Evolutionary conservation across 2,888 invertebrate genomes (phyloP), one percentile per base, ranked within the genome.

Genomic region (Azorinus chamasolen): DNA sequence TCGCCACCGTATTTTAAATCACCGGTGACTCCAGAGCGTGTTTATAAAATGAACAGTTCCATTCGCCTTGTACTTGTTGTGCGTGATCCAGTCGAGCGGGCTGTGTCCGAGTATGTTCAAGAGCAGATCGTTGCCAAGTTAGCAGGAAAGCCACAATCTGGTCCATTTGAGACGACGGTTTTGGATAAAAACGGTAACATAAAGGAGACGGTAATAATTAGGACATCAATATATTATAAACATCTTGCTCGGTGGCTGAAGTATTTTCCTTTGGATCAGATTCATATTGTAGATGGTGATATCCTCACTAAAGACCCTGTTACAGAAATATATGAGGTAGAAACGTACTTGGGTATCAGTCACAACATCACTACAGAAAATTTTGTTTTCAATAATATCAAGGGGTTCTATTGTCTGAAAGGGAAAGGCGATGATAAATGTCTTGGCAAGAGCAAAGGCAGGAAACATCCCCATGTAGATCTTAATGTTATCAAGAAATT

Each of bases 1-100:
- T 98, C 97, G 87, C 99, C 99, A 12, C 98, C 97, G 88, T 99
- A 99, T 94, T 99, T 99, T 94, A 97, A 98, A 43, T 97, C 97
- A 70, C 96, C 97, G 6, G 96, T 97, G 95, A 98, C 97, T 37
- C 98, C 99, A 10, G 97, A 97, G 93, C 95, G 99, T 81, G 97
- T 99, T 57, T 95, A 96, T 85, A 96, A 97, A 68, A 97, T 99
- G 97, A 98, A 99, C 94, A 95, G 96, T 2, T 96, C 96, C 91
- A 96, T 98, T 27, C 83, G 97, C 87, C 94, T 99, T 73, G 95
- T 99, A 77, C 94, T 99, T 86, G 98, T 99, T 90, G 97, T 99
- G 12, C 95, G 99, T 10, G 98, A 99, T 93, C 99, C 99, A 4
- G 97, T 99, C 63, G 97, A 97, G 24, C 95, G 99, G 64, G 97